A percentile compares a stretch with the other conserved stretches of the same genome.
These are phyloP conservation scores for Oryzias javanicus DNA, from an alignment of 2,113 vertebrate species.

Conservation along the genomic window DNA sequence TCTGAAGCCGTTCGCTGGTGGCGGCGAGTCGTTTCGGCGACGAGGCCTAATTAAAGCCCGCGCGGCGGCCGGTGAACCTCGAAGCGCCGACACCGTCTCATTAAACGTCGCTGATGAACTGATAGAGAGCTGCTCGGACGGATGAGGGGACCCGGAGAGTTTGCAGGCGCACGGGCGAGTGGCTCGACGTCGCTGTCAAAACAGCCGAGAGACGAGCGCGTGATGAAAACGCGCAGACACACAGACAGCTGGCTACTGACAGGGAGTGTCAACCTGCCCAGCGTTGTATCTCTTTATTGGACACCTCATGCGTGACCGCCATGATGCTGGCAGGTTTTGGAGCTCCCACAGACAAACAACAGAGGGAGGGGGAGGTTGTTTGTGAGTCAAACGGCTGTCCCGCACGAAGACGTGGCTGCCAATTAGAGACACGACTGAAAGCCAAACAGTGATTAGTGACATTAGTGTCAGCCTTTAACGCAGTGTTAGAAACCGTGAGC, in stretches of 20 bases:
- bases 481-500: not conserved
- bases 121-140: constrained; percentile 24
- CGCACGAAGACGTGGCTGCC: constrained; percentile 10
- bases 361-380: constrained; percentile 42
- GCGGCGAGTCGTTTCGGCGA: constrained; percentile 52
- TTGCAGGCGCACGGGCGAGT: constrained; percentile 15
- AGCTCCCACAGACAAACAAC: constrained; percentile 48
- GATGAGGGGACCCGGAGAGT: constrained; percentile 24
- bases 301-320: constrained; percentile 58
- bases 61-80: constrained; percentile 75
- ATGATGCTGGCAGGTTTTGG: constrained; percentile 51
- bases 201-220: constrained; percentile 44
- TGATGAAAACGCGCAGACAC: constrained; percentile 5
- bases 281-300: constrained; percentile 38
- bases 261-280: constrained; percentile 55
- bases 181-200: constrained; percentile 51
- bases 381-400: constrained; percentile 33
- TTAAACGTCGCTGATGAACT: constrained; percentile 67
- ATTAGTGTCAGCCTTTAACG: not conserved
- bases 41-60: constrained; percentile 73
- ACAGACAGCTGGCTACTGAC: constrained; percentile 73
- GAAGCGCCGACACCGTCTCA: constrained; percentile 73
- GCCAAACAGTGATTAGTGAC: constrained; percentile 1
- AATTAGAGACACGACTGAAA: not conserved
- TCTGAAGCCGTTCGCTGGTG: constrained; percentile 41